Base-by-base conservation (phyloP, 2,113 vertebrate genomes). In the Rhea pennata region DNA sequence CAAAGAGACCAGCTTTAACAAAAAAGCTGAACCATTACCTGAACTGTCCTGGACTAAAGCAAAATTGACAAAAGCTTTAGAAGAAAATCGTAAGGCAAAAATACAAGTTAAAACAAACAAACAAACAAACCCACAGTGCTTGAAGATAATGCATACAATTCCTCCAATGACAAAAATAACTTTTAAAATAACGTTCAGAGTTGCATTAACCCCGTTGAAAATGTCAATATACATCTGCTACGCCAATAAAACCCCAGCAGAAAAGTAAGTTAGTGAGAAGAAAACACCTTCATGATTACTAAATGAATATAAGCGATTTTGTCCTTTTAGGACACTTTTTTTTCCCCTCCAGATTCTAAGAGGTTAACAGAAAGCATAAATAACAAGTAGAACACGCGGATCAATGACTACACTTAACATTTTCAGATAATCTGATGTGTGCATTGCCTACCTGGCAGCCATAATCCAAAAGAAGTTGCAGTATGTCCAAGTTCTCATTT, bases 401-500 rank as follows among this genome's bases (percentile, higher is more conserved):
- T 29, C 16, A 77, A 31, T 20, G 19, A 62, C 19, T 72, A 88
- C 15, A 58, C 2, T 9, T 5, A 75, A 64, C 40, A 15, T 31
- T 75, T 89, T 56, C 81, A 67, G 36, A 1, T 36, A 82, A 87
- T 0, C 65, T 29, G 27, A 84, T 0, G 53, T 56, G 1, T 10
- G 50, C 72, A 77, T 70, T 87, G 71, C 72, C 82, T 98, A 99
- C 99, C 99, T 99, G 99, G 96, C 99, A 99, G 89, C 99, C 99
- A 94, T 99, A 98, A 91, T 99, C 99, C 96, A 99, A 97, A 78
- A 99, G 99, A 54, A 99, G 98, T 96, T 99, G 99, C 15, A 99
- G 98, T 89, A 99, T 99, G 96, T 99, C 99, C 92, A 99, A 97
- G 93, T 99, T 99, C 97, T 99, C 99, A 56, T 99, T 99, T 97